Conservation (phyloP, 92 coral and sea anemone species). For the Phenganax stokvisi region DNA sequence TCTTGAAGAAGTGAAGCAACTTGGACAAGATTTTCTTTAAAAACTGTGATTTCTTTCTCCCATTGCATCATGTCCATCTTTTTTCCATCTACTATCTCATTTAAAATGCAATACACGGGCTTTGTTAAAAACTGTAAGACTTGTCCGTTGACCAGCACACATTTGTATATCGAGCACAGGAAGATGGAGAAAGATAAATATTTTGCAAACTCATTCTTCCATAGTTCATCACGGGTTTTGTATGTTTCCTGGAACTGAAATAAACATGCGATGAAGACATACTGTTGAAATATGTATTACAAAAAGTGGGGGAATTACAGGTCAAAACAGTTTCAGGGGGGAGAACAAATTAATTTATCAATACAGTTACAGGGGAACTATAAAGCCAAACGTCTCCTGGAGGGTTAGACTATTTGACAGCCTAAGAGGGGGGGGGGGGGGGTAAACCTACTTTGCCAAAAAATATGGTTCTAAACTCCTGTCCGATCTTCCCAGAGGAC, state of each 20-base stretch:
- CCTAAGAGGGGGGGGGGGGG: too few relatives aligned
- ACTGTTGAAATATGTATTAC: too few relatives aligned
- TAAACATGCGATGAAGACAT: not conserved
- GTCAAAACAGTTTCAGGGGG: too few relatives aligned
- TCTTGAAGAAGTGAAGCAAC: constrained; percentile 58
- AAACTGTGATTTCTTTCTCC: constrained; percentile 59
- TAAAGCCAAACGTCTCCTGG: too few relatives aligned
- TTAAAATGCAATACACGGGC: constrained; percentile 58
- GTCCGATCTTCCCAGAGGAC: constrained; percentile 52
- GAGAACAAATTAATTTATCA: too few relatives aligned
- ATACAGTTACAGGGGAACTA: too few relatives aligned
- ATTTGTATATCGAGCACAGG: constrained; percentile 71
- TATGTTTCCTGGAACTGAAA: constrained; percentile 61
- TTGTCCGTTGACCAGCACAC: constrained; percentile 53
- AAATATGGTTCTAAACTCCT: constrained; percentile 55
- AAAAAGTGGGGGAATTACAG: too few relatives aligned
- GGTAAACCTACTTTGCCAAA: constrained; percentile 43
- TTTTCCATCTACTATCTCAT: constrained; percentile 54
- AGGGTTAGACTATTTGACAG: too few relatives aligned
- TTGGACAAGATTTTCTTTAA: constrained; percentile 53
- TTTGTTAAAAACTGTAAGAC: constrained; percentile 66
- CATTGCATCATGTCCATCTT: constrained; percentile 22
- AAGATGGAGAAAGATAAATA: constrained; percentile 68
- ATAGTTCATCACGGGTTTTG: constrained; percentile 61
- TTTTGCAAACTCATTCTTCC: constrained; percentile 44